Evolutionary conservation across 2,797 vertebrate species (phyloP).

Genomic region (Bovichtus variegatus): DNA sequence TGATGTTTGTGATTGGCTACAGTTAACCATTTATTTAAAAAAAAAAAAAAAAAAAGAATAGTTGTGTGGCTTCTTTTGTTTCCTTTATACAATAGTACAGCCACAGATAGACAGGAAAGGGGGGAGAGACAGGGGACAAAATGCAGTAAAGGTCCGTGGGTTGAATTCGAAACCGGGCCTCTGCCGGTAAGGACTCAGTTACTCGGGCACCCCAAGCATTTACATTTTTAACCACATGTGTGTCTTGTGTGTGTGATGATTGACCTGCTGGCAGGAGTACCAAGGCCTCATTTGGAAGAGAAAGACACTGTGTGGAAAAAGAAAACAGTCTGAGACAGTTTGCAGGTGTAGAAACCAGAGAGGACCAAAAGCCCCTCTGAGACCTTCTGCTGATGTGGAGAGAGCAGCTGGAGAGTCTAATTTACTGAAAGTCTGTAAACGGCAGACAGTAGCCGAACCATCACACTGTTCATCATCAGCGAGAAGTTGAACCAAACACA

Average conservation of each 20-base stretch:
- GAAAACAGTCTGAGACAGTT: slow-evolving; percentile 37
- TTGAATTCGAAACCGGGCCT: too few relatives aligned
- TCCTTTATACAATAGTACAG: too few relatives aligned
- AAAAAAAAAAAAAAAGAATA: too few relatives aligned
- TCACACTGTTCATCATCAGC: slow-evolving; percentile 12
- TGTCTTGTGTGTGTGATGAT: slow-evolving; percentile 5
- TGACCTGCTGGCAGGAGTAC: slow-evolving; percentile 39
- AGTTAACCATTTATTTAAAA: too few relatives aligned
- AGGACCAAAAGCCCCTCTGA: slow-evolving; percentile 10
- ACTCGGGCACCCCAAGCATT: background rate
- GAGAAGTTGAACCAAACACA: background rate
- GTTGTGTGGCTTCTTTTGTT: too few relatives aligned
- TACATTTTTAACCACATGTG: slow-evolving; percentile 30
- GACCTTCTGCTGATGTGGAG: slow-evolving; percentile 7
- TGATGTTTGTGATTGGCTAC: slow-evolving; percentile 16
- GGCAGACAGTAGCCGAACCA: slow-evolving; percentile 22
- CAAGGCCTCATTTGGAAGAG: slow-evolving; percentile 29
- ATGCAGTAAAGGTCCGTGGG: too few relatives aligned
- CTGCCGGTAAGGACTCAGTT: too few relatives aligned
- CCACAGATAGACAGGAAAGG: too few relatives aligned
- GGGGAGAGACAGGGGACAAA: too few relatives aligned
- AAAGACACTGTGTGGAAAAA: slow-evolving; percentile 42
- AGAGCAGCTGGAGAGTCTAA: slow-evolving; percentile 13
- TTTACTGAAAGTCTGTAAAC: slow-evolving; percentile 10
- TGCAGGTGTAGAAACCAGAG: slow-evolving; percentile 50